Percentiles rank a stretch among this genome's conserved stretches.
Conservation (phyloP, 1,140 invertebrate genomes). For the Leptinotarsa lineolata region DNA sequence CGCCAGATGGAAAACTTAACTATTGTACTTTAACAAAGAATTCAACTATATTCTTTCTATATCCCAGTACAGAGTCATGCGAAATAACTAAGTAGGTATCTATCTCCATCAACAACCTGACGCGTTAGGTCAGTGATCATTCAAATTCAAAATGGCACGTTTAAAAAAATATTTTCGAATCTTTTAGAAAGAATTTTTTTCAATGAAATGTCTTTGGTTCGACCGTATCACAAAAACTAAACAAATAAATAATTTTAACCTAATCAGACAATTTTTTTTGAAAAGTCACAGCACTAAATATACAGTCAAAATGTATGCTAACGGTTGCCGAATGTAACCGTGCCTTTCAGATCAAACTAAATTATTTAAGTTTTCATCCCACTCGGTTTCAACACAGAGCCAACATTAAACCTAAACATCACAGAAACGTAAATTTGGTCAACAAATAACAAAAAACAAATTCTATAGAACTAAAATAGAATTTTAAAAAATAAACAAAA, state of each 20-base stretch:
- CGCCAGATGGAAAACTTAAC: conserved; percentile 26
- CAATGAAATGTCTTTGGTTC: conserved; percentile 52
- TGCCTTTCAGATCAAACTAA: conserved; percentile 51
- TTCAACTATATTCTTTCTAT: conserved; percentile 1
- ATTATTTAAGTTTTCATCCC: conserved; percentile 15
- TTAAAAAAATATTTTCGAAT: conserved; percentile 49
- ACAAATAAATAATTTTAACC: conserved; percentile 52
- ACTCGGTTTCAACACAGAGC: neutral
- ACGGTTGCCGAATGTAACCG: conserved; percentile 48
- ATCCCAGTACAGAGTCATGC: neutral
- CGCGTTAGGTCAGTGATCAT: conserved; percentile 26
- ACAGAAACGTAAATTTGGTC: conserved; percentile 38
- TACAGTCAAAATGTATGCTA: conserved; percentile 53
- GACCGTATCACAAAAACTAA: conserved; percentile 52
- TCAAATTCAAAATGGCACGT: conserved; percentile 47
- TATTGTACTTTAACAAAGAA: neutral
- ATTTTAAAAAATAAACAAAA: conserved; percentile 36
- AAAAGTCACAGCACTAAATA: conserved; percentile 55
- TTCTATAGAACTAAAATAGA: conserved; percentile 32
- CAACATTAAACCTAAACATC: conserved; percentile 28
- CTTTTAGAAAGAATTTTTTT: conserved; percentile 41
- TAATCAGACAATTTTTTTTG: conserved; percentile 51
- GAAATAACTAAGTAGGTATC: conserved; percentile 12
- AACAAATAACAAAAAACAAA: conserved; percentile 37
- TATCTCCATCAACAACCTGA: conserved; percentile 23